Conservation (phyloP, 1,140 invertebrate species). For the Bombyx mandarina region DNA sequence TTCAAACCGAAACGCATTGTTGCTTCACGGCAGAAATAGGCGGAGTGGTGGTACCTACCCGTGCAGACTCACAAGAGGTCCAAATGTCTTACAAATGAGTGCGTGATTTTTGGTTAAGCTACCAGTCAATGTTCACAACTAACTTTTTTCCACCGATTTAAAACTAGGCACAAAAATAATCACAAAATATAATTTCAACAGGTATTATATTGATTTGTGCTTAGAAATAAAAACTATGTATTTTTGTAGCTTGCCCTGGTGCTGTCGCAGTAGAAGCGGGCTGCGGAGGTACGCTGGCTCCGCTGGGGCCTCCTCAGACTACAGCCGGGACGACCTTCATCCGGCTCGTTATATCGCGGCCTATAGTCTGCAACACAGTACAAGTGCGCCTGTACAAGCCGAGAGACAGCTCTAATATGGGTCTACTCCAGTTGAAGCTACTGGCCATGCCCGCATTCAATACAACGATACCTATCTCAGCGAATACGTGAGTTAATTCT, state of each 20-base stretch:
- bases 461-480: conserved; percentile 14
- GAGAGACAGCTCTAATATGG: conserved; percentile 88
- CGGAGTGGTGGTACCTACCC: no score
- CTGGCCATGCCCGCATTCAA: conserved; percentile 81
- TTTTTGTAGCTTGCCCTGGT: conserved; percentile 82
- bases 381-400: conserved; percentile 83
- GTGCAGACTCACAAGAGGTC: no score
- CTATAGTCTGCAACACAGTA: conserved; percentile 81
- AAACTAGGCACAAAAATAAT: no score
- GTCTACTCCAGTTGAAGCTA: conserved; percentile 88
- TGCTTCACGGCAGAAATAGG: no score
- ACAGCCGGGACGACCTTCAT: conserved; percentile 91
- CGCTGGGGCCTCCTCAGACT: conserved; percentile 74
- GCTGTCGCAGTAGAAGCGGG: conserved; percentile 88
- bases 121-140: no score
- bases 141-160: no score
- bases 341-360: conserved; percentile 83
- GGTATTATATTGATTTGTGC: no score
- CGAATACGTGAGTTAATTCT: conserved; percentile 20
- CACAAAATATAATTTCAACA: no score
- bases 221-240: neutral
- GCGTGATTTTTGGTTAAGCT: no score
- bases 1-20: no score
- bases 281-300: conserved; percentile 65
- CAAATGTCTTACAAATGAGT: no score